Base-by-base conservation (phyloP, 2,797 vertebrate species). In the Melanotaenia nigrans region DNA sequence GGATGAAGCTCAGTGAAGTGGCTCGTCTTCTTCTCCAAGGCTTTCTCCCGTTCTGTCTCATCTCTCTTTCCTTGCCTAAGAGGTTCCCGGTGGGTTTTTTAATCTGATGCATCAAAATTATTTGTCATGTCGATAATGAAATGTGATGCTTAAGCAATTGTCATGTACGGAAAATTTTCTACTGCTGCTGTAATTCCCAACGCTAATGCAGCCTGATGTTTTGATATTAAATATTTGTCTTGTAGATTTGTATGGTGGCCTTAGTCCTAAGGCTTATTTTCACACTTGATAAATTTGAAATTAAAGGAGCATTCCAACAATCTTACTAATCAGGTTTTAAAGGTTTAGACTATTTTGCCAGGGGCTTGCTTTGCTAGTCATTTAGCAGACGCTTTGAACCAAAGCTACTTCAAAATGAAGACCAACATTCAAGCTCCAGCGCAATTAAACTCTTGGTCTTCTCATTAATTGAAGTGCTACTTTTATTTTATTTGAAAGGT, bases 71-170 rank as follows among this genome's bases (percentile, higher is more conserved):
- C 53, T 18, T 8, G 11, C 32, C 64, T 60, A 30, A 16, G 56
- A 36, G 65, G 57, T 70, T 77, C 72, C 72, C 54, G 67, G 35
- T 64, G 75, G 40, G 35, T 42, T 22, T 49, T 47, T 38, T 20
- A 55, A 82, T 67, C 53, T 35, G 57, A 42, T 56, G n/a, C 28
- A 71, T 75, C 69, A 24, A 55, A 54, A 32, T 80, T 75, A 78
- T 75, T 78, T 78, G 79, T 67, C 77, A 75, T 65, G 65, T 47
- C 30, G 60, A 76, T 79, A 83, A 84, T 85, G 55, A 75, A 85
- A 79, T 76, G 63, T 67, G 74, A 75, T 71, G 73, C 71, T 78
- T 62, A 65, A 77, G 79, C 79, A 64, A 85, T 84, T 62, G 65
- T 68, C 77, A 73, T 56, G 55, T 71, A 68, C 65, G 45, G 62